These are phyloP conservation scores for Agrochola litura DNA, from an alignment of 2,888 invertebrate species.

Conservation along the genomic window DNA sequence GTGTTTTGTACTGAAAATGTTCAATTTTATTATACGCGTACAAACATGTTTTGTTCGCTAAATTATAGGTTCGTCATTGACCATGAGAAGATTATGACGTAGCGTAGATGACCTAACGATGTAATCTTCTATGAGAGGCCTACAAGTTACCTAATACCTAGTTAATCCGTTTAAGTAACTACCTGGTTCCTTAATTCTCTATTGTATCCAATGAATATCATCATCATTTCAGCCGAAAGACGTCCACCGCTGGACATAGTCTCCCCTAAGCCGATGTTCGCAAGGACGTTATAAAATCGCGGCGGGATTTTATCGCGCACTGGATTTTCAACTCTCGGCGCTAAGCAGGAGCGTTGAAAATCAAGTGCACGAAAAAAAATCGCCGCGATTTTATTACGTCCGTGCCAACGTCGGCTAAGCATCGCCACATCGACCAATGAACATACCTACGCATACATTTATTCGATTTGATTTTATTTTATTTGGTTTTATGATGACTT, in stretches of 20 bases:
- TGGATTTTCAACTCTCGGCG: too few relatives aligned
- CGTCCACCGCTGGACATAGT: not conserved
- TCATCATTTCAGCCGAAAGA: not conserved
- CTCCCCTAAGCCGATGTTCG: too few relatives aligned
- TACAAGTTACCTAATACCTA: not conserved
- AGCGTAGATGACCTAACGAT: not conserved
- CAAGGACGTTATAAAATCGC: too few relatives aligned
- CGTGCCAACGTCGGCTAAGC: not conserved
- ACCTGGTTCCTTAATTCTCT: not conserved
- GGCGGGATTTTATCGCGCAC: too few relatives aligned
- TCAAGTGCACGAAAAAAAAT: too few relatives aligned
- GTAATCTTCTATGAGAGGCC: conserved; percentile 6
- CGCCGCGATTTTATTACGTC: too few relatives aligned
- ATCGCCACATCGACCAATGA: not conserved
- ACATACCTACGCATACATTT: too few relatives aligned
- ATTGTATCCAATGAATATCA: not conserved
- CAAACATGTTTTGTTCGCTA: conserved; percentile 8
- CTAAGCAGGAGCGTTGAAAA: too few relatives aligned
- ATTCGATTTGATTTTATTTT: too few relatives aligned
- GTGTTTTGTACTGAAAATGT: not conserved
- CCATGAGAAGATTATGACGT: conserved; percentile 53
- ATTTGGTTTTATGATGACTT: too few relatives aligned
- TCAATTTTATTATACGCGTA: conserved; percentile 9
- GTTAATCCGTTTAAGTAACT: conserved; percentile 33
- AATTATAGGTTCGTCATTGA: conserved; percentile 20